Conservation (phyloP, 2,113 vertebrate genomes). For the Rhadina sibilatrix region DNA sequence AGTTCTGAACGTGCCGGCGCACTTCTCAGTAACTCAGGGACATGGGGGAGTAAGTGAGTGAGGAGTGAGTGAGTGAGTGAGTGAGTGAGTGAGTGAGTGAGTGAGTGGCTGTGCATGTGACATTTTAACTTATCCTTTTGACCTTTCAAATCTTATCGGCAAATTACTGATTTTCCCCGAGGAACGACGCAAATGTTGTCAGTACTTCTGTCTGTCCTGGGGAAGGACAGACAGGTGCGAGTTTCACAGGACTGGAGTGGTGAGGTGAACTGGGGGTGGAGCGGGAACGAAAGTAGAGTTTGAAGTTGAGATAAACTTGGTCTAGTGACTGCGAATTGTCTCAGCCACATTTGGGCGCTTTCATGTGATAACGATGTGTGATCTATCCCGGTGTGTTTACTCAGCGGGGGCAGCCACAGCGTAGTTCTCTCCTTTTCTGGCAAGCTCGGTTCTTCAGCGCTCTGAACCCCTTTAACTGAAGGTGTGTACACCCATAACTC, state of each 20-base stretch:
- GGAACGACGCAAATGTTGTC: rapidly evolving
- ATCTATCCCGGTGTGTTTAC: rapidly evolving
- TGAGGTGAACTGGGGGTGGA: neutral
- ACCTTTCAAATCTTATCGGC: rapidly evolving
- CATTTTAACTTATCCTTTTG: neutral
- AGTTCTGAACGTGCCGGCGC: rapidly evolving
- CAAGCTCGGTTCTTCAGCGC: rapidly evolving
- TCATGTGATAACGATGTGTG: neutral
- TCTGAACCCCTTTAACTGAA: neutral
- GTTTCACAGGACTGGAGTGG: rapidly evolving
- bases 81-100: too few relatives aligned
- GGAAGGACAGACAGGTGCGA: neutral
- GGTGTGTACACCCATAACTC: rapidly evolving
- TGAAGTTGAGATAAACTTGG: neutral
- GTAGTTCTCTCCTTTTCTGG: neutral
- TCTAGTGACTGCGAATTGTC: neutral
- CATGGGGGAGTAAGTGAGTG: too few relatives aligned
- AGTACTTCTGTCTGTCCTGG: neutral
- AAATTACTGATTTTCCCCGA: rapidly evolving
- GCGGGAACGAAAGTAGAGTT: rapidly evolving
- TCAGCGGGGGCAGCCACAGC: neutral
- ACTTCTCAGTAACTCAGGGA: rapidly evolving
- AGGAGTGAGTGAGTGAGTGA: too few relatives aligned
- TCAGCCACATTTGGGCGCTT: neutral
- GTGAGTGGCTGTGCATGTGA: rapidly evolving